These are phyloP conservation scores for Lepeophtheirus nordmannii DNA, from an alignment of 2,888 invertebrate species.

Conservation along the genomic window DNA sequence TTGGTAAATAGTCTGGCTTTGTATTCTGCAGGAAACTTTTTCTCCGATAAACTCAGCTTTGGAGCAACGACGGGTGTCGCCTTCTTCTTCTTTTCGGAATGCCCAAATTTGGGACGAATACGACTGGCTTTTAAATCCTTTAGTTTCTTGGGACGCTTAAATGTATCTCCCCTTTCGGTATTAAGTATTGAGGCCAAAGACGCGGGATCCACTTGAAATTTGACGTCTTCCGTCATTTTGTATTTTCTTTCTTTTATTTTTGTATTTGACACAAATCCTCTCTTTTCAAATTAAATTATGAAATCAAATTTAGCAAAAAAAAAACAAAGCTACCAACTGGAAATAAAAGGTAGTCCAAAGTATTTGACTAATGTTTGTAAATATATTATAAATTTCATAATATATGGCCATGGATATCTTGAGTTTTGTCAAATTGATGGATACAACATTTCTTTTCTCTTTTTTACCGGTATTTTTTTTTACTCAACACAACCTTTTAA, in stretches of 20 bases:
- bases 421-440: no score
- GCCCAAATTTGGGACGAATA: neutral
- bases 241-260: neutral
- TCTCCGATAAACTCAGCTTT: neutral
- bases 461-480: no score
- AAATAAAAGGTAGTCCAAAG: no score
- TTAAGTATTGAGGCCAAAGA: neutral
- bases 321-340: no score
- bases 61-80: neutral
- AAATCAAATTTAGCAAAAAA: no score
- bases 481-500: no score
- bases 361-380: no score
- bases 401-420: no score
- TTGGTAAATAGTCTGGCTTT: neutral
- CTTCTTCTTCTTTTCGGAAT: neutral
- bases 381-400: no score
- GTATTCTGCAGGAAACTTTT: neutral
- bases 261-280: no score
- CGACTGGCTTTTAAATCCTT: neutral
- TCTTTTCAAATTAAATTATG: no score
- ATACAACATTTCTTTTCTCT: no score
- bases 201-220: neutral
- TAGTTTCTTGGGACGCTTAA: neutral
- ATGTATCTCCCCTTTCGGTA: neutral
- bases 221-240: neutral